Evolutionary conservation across 1,140 invertebrate species (phyloP), one percentile per base, ranked within the genome.

Genomic region (Sinonovacula constricta): DNA sequence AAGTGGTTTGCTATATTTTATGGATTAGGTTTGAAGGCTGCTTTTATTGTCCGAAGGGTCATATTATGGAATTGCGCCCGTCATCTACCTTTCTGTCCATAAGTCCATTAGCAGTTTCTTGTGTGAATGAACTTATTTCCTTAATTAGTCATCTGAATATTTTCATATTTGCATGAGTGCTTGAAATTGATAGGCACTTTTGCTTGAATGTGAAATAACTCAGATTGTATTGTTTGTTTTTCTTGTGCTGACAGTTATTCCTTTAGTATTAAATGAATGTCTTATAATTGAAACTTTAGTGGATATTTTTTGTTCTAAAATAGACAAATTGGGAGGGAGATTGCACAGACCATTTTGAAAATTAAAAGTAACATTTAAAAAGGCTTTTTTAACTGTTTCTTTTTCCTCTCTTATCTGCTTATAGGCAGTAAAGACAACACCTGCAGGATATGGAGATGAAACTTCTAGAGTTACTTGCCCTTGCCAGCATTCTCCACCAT

Each of bases 351-450:
- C 39, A 12, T 1, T 15, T 28, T 18, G 39, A 24, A 34, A 34
- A 15, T 5, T 34, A n/a, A n/a, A 1, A 54, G 26, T 22, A 18
- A 22, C n/a, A 22, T 31, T 18, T 30, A 54, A 30, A 31, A 1
- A 5, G 18, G 10, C 18, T 34, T 0, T 1, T 49, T 31, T 28
- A 67, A 34, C n/a, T 18, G 45, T 12, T n/a, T 31, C 10, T 12
- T 33, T 31, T 30, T 22, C 14, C 15, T n/a, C 33, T 26, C 59
- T 34, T 36, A 53, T 78, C 57, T 39, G 62, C 79, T 83, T 83
- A 26, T 80, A 91, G 90, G 89, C 14, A 90, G 89, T 69, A 91
- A 91, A 88, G 90, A 91, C 74, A 91, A 91, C 81, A 91, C 90
- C 1, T 91, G 90, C 83, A 67, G 90, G 28, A 89, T 91, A 51